Evolutionary conservation across 1,140 invertebrate species (phyloP).

Genomic region (Vollenhovia emeryi): DNA sequence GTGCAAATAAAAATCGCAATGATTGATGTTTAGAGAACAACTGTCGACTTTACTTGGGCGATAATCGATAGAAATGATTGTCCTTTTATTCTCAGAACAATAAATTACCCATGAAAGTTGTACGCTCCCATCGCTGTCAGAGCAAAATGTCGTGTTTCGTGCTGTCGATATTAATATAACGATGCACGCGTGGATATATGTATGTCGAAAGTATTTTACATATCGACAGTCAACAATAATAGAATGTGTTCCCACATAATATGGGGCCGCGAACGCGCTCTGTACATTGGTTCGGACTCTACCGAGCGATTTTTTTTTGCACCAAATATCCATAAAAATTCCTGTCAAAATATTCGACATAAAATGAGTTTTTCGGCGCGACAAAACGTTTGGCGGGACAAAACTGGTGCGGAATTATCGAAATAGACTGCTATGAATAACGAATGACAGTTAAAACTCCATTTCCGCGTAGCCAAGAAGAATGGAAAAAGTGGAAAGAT

Average conservation of each 20-base stretch:
- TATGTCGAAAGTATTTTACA: neutral
- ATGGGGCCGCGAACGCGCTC: constrained; percentile 15
- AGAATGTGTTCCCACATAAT: constrained; percentile 45
- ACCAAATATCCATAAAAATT: constrained; percentile 49
- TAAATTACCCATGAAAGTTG: neutral
- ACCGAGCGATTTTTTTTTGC: constrained; percentile 12
- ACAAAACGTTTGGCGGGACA: neutral
- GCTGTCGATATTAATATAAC: neutral
- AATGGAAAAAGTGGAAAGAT: neutral
- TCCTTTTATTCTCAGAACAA: neutral
- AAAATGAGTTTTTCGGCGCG: constrained; percentile 8
- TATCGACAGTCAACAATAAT: constrained; percentile 52
- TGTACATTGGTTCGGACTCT: constrained; percentile 1
- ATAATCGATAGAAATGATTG: neutral
- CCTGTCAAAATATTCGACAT: constrained; percentile 1
- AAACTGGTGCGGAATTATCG: neutral
- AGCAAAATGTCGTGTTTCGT: neutral
- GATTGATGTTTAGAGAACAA: neutral
- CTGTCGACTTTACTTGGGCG: neutral
- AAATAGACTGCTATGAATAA: constrained; percentile 13
- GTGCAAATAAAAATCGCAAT: neutral
- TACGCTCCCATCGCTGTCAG: neutral
- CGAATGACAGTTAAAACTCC: neutral
- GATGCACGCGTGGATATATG: neutral
- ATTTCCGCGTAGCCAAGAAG: neutral